Evolutionary conservation across 1,140 invertebrate species (phyloP).

Genomic region (Stegodyphus mimosarum): DNA sequence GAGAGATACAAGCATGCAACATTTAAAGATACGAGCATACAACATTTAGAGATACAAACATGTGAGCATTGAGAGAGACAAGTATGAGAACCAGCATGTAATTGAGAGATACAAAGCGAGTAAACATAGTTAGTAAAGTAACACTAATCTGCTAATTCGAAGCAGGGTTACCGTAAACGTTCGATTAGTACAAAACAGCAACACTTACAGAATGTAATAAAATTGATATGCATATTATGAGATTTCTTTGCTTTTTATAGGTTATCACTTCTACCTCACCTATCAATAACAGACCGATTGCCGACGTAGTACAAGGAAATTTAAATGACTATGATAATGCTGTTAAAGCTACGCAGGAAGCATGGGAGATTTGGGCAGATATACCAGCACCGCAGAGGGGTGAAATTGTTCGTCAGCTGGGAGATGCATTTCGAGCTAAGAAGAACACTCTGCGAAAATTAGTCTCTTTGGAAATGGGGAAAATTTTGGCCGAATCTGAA

Average conservation of each 20-base stretch:
- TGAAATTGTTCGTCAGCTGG: slow-evolving; percentile 96
- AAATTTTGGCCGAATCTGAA: slow-evolving; percentile 90
- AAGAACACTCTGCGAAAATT: slow-evolving; percentile 87
- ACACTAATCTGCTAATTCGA: no score
- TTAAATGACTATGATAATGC: slow-evolving; percentile 82
- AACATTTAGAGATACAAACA: no score
- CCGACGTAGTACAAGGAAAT: slow-evolving; percentile 82
- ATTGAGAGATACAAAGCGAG: no score
- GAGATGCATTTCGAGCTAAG: slow-evolving; percentile 88
- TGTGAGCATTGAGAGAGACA: no score
- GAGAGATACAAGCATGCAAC: no score
- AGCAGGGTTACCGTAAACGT: no score
- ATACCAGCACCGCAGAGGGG: slow-evolving; percentile 89
- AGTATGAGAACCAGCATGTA: no score
- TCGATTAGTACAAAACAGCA: no score
- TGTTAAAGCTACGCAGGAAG: slow-evolving; percentile 77
- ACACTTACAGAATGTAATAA: no score
- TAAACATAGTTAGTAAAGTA: no score
- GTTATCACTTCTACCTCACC: slow-evolving; percentile 80
- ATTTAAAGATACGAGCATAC: no score
- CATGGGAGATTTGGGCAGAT: slow-evolving; percentile 78
- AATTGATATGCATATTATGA: no score
- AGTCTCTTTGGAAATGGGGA: slow-evolving; percentile 93
- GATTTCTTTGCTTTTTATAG: slow-evolving; percentile 66
- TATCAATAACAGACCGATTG: slow-evolving; percentile 88